Percentiles rank a stretch among this genome's conserved stretches.
phyloP scores from a whole-genome alignment of 2,888 invertebrate species.

The Desoria tigrina region DNA sequence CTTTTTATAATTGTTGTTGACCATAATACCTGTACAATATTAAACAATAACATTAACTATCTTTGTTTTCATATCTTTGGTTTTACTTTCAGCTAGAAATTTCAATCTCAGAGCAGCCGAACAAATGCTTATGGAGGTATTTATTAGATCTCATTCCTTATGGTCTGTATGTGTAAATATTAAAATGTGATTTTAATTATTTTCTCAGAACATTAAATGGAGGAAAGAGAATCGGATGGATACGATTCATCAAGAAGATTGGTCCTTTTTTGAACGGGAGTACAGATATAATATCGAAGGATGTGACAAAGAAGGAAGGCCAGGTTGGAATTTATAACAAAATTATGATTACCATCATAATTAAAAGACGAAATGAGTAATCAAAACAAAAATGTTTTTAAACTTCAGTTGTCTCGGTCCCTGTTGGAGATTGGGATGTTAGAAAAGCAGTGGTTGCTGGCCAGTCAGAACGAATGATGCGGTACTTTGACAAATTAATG shows the following conservation, averaged over 20 bases:
- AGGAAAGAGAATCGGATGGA: constrained; percentile 1
- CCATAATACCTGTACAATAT: too few relatives aligned
- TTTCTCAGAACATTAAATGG: background rate
- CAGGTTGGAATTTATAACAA: background rate
- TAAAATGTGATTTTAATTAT: background rate
- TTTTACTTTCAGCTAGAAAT: constrained; percentile 15
- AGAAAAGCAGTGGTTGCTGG: constrained; percentile 10
- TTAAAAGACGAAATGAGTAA: too few relatives aligned
- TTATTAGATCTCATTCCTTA: too few relatives aligned
- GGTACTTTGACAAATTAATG: constrained; percentile 11
- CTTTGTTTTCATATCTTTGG: too few relatives aligned
- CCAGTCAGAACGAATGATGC: background rate
- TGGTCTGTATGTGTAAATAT: too few relatives aligned
- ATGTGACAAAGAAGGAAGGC: constrained; percentile 12
- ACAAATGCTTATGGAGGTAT: constrained; percentile 9
- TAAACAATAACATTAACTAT: too few relatives aligned
- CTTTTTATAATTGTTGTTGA: too few relatives aligned
- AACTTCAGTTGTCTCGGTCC: background rate
- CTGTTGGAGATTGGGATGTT: constrained; percentile 7
- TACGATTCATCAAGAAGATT: constrained; percentile 2
- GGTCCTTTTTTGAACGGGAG: constrained; percentile 1
- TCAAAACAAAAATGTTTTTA: too few relatives aligned
- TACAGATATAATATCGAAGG: constrained; percentile 3
- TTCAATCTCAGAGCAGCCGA: constrained; percentile 10
- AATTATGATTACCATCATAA: too few relatives aligned